A percentile compares a stretch with the other conserved stretches of the same genome.
These are phyloP conservation scores for Acanthopleura granulata DNA, from an alignment of 2,888 invertebrate genomes.

Conservation along the genomic window DNA sequence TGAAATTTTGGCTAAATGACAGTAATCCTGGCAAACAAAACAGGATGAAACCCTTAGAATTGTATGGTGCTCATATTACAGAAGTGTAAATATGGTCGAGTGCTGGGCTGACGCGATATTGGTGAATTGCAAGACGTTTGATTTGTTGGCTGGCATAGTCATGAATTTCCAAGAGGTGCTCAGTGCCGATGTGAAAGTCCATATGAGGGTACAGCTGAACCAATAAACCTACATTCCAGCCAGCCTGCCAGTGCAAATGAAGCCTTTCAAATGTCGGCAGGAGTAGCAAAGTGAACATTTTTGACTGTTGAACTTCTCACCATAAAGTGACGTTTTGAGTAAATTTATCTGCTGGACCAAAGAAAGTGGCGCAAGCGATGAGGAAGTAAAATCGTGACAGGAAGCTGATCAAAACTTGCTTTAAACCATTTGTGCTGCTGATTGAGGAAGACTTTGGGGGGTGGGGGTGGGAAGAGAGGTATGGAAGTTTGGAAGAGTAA, in stretches of 20 bases:
- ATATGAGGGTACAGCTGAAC: slow-evolving; percentile 12
- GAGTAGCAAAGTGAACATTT: background rate
- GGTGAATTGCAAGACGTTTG: background rate
- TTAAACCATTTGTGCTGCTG: too few species aligned
- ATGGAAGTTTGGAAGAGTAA: too few species aligned
- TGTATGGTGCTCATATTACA: slow-evolving; percentile 10
- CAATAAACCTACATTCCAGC: slow-evolving; percentile 1
- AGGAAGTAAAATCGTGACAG: too few species aligned
- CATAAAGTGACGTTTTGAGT: slow-evolving; percentile 11
- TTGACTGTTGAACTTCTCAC: slow-evolving; percentile 10
- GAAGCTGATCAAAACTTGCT: too few species aligned
- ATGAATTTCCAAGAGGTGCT: slow-evolving; percentile 13
- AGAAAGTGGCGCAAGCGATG: background rate
- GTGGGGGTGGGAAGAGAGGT: too few species aligned
- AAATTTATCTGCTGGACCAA: background rate
- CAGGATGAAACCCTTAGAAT: too few species aligned
- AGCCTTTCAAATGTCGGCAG: slow-evolving; percentile 6
- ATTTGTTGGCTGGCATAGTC: background rate
- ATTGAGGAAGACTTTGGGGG: too few species aligned
- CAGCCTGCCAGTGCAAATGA: background rate
- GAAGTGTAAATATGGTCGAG: slow-evolving; percentile 10
- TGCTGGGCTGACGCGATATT: background rate
- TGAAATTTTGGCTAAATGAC: too few species aligned
- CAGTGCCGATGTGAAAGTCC: slow-evolving; percentile 14
- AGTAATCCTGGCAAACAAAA: too few species aligned